Conservation (phyloP, 2,113 vertebrate genomes). For the Callochromis pleurospilus region DNA sequence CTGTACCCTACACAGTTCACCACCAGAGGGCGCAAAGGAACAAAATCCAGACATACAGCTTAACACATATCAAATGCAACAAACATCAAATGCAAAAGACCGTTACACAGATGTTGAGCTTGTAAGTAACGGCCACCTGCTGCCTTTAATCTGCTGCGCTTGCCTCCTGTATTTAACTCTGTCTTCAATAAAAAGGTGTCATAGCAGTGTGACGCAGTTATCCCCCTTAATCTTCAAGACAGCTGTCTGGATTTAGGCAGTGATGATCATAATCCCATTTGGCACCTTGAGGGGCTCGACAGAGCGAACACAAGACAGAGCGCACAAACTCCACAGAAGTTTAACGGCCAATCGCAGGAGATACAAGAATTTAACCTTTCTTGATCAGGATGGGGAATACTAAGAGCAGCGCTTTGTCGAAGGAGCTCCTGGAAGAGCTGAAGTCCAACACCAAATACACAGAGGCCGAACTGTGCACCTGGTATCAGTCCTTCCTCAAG, state of each 20-base stretch:
- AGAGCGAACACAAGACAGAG: not conserved
- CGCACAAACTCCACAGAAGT: not conserved
- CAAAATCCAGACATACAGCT: too few species aligned
- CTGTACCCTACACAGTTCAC: too few species aligned
- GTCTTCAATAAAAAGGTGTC: constrained; percentile 33
- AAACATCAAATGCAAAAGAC: too few species aligned
- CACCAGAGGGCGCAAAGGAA: too few species aligned
- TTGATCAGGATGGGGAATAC: constrained; percentile 72
- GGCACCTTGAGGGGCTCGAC: constrained; percentile 31
- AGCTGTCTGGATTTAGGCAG: constrained; percentile 71
- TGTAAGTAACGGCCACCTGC: not conserved
- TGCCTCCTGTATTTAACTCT: not conserved
- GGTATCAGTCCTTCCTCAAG: constrained; percentile 80
- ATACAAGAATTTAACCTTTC: not conserved
- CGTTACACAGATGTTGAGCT: not conserved
- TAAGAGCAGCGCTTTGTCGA: constrained; percentile 77
- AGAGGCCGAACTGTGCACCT: constrained; percentile 69
- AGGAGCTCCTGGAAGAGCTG: constrained; percentile 76
- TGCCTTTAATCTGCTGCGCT: constrained; percentile 20
- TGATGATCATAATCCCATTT: constrained; percentile 60
- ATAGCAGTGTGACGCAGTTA: constrained; percentile 57
- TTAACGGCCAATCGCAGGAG: not conserved
- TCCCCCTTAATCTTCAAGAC: constrained; percentile 70
- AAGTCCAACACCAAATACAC: constrained; percentile 78
- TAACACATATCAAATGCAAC: too few species aligned